Conservation (phyloP, 2,797 vertebrate genomes). For the Agapornis canus region DNA sequence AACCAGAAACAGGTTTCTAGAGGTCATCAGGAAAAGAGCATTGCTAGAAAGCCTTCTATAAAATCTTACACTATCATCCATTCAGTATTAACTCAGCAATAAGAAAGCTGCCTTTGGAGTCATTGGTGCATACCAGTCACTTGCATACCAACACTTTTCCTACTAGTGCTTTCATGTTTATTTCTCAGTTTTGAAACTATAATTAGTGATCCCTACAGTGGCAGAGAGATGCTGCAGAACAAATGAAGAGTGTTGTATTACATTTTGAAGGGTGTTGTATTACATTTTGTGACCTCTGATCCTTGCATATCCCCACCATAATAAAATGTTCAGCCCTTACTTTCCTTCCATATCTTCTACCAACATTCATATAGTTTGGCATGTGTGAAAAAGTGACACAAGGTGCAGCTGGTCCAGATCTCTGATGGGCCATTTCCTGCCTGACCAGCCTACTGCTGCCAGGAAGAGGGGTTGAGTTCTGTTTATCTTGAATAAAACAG, state of each 20-base stretch:
- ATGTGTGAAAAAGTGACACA: background rate
- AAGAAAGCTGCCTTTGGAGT: background rate
- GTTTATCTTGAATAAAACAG: background rate
- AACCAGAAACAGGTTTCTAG: background rate
- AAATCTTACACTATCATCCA: background rate
- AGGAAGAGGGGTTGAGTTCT: background rate
- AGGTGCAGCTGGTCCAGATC: background rate
- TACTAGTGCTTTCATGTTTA: background rate
- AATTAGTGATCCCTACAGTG: background rate
- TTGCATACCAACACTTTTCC: background rate
- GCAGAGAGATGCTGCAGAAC: background rate
- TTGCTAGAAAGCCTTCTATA: background rate
- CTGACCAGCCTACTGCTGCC: background rate
- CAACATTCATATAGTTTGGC: background rate
- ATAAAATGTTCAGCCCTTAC: background rate
- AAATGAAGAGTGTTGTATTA: background rate
- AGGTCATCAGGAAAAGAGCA: background rate
- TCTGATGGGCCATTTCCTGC: background rate
- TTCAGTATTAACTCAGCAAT: background rate
- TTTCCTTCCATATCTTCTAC: background rate
- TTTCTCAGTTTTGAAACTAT: background rate
- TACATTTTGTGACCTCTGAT: background rate
- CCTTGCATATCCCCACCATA: background rate
- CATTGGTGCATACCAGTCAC: background rate
- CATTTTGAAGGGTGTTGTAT: background rate